Conservation (phyloP, 2,888 invertebrate species). For the Galerucella calmariensis region DNA sequence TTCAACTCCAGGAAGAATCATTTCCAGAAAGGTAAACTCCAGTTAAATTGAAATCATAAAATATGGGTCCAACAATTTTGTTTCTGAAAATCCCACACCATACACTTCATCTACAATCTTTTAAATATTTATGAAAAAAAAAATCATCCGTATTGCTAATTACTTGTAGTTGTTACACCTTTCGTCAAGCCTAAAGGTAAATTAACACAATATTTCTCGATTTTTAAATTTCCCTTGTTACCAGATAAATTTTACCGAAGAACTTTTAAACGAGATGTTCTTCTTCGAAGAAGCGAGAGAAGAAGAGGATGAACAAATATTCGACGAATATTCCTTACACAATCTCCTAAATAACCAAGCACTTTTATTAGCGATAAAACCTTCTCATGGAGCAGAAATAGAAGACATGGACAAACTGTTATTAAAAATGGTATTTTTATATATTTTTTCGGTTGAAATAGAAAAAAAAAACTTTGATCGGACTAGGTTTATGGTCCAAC, state of each 20-base stretch:
- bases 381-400: slow-evolving; percentile 33
- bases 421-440: slow-evolving; percentile 9
- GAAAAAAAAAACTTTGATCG: slow-evolving; percentile 22
- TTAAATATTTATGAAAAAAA: background rate
- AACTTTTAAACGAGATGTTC: slow-evolving; percentile 57
- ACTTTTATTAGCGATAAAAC: slow-evolving; percentile 47
- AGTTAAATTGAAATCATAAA: no score
- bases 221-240: background rate
- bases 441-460: background rate
- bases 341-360: slow-evolving; percentile 40
- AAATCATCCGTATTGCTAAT: background rate
- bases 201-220: background rate
- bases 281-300: slow-evolving; percentile 52
- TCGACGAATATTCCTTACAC: slow-evolving; percentile 33
- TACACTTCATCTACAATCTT: no score
- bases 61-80: no score
- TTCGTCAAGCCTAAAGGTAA: background rate
- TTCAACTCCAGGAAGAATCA: no score
- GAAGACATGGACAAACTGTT: slow-evolving; percentile 7
- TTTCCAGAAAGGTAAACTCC: no score
- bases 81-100: no score
- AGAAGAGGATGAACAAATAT: slow-evolving; percentile 38
- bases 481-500: slow-evolving; percentile 54
- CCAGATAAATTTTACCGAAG: slow-evolving; percentile 52
- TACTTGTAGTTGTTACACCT: background rate